Conservation (phyloP, 2,888 invertebrate species). For the Trichacis sp. region DNA sequence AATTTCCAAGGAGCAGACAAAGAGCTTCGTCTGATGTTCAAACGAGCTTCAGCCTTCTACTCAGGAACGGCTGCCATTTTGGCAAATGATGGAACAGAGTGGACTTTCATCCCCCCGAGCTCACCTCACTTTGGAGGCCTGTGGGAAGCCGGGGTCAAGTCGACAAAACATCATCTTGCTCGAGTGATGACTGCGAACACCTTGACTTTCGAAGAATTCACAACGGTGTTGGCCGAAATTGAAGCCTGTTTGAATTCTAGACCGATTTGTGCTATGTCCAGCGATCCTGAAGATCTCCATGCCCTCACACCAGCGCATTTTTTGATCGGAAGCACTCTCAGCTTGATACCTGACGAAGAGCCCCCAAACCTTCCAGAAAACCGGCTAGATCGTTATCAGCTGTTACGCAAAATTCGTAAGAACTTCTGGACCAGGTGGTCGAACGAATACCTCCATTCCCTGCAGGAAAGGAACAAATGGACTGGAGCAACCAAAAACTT, state of each 20-base stretch:
- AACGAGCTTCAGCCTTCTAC: constrained; percentile 7
- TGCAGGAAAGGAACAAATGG: constrained; percentile 8
- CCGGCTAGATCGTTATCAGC: not conserved
- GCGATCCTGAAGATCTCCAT: not conserved
- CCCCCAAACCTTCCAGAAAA: not conserved
- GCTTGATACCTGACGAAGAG: not conserved
- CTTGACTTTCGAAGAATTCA: constrained; percentile 4
- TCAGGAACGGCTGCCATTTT: not conserved
- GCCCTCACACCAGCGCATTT: constrained; percentile 4
- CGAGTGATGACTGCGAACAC: constrained; percentile 29
- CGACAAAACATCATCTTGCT: constrained; percentile 41
- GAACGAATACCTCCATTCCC: not conserved
- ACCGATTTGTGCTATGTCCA: not conserved
- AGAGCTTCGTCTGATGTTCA: constrained; percentile 20
- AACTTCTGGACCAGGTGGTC: constrained; percentile 17
- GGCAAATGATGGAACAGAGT: constrained; percentile 27
- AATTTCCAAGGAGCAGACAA: constrained; percentile 18
- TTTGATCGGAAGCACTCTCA: not conserved
- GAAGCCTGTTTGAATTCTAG: constrained; percentile 3
- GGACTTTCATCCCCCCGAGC: constrained; percentile 51
- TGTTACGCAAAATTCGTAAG: not conserved
- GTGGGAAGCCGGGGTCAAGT: too few relatives aligned
- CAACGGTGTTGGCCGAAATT: not conserved
- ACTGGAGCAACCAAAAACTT: not conserved
- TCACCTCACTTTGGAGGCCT: constrained; percentile 25